phyloP scores from a whole-genome alignment of 2,888 invertebrate species.

The Acanthosepion lycidas region DNA sequence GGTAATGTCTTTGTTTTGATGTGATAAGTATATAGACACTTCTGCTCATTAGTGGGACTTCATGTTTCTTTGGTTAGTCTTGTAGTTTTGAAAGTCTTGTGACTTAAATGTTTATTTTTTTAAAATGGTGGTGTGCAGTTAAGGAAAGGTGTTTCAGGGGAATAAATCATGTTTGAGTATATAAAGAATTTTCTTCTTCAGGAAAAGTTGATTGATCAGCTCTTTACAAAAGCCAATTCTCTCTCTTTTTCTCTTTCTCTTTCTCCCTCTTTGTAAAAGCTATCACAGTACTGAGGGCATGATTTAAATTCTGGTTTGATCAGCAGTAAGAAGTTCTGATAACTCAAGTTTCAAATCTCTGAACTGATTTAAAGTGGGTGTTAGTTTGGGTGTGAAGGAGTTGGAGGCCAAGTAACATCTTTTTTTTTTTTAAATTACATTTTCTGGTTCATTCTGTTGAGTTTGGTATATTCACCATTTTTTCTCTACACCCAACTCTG shows the following conservation, averaged over 20 bases:
- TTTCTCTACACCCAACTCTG: neutral
- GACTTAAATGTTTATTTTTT: too few species aligned
- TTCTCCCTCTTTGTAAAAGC: neutral
- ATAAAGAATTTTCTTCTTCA: too few species aligned
- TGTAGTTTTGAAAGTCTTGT: too few species aligned
- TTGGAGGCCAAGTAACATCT: neutral
- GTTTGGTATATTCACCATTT: neutral
- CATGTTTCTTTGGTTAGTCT: too few species aligned
- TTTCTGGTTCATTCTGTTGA: neutral
- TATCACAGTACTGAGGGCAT: neutral
- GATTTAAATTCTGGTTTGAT: neutral
- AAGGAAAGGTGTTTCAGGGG: too few species aligned
- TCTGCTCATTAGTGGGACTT: too few species aligned
- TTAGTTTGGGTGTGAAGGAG: neutral
- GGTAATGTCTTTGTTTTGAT: too few species aligned
- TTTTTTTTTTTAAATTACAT: neutral
- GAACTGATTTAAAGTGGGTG: neutral
- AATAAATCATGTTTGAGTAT: too few species aligned
- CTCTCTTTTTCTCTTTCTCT: neutral
- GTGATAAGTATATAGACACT: too few species aligned
- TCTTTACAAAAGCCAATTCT: neutral
- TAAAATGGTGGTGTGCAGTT: too few species aligned
- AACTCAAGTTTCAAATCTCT: neutral
- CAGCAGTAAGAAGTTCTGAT: too few species aligned
- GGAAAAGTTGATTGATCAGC: neutral